Evolutionary conservation across 1,140 invertebrate genomes (phyloP).

Genomic region (Drosophila mauritiana): DNA sequence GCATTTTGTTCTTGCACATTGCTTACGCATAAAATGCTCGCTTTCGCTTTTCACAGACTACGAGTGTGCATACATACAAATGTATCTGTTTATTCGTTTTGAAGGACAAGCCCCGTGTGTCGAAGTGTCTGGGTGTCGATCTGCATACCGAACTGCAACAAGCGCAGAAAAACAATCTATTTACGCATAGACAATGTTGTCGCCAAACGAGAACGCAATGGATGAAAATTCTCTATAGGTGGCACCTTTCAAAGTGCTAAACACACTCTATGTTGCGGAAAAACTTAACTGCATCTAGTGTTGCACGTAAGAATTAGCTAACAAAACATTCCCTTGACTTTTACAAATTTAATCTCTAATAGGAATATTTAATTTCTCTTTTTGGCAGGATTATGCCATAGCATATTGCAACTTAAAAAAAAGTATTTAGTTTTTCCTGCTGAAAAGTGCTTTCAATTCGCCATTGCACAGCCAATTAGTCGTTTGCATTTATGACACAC

Average conservation of each 20-base stretch:
- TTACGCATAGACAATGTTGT: conserved; percentile 33
- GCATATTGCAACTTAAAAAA: not conserved
- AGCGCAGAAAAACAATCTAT: conserved; percentile 15
- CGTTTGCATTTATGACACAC: conserved; percentile 64
- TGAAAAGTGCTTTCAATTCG: conserved; percentile 18
- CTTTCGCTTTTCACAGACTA: conserved; percentile 59
- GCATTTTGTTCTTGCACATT: conserved; percentile 23
- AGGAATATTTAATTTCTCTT: not conserved
- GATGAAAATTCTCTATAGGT: conserved; percentile 3
- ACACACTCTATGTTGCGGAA: not conserved
- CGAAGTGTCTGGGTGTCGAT: conserved; percentile 74
- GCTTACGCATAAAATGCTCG: conserved; percentile 76
- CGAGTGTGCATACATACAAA: too few relatives aligned
- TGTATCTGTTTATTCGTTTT: conserved; percentile 69
- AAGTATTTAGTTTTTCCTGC: not conserved
- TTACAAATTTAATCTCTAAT: not conserved
- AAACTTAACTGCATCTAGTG: too few relatives aligned
- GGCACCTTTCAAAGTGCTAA: not conserved
- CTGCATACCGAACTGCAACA: conserved; percentile 68
- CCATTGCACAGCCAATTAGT: conserved; percentile 60
- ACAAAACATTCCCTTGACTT: not conserved
- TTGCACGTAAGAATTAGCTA: too few relatives aligned
- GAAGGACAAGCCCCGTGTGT: conserved; percentile 69
- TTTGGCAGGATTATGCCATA: not conserved
- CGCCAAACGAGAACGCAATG: conserved; percentile 22